Evolutionary conservation across 2,888 invertebrate species (phyloP), one percentile per base, ranked within the genome.

Genomic region (Icerya purchasi): DNA sequence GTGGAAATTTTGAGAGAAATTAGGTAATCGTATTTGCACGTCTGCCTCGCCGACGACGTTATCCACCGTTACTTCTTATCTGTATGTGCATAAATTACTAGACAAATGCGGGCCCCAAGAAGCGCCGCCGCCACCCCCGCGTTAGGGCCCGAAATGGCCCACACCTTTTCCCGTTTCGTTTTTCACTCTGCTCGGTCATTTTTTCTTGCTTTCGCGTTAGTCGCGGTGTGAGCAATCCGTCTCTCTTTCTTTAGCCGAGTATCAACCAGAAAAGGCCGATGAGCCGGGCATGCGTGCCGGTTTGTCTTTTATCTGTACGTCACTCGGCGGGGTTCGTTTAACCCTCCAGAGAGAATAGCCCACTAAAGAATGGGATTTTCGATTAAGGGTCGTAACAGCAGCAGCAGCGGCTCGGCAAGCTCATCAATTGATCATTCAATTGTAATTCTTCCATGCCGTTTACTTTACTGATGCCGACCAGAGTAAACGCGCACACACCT

Each of bases 341-440:
- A 58, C 58, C 58, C 58, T 53, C 58, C 53, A 58, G 58, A 58
- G 58, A 53, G n/a, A n/a, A n/a, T n/a, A n/a, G n/a, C 25, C 53
- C 53, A 53, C 53, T 53, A 53, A 22, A 22, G 53, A 22, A 53
- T 53, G 53, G n/a, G n/a, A n/a, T 53, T 53, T 53, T 22, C 53
- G 53, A 50, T 58, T 24, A 57, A 58, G 58, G 58, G 58, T 51
- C 53, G n/a, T n/a, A n/a, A n/a, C n/a, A n/a, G n/a, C n/a, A n/a
- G n/a, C n/a, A n/a, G n/a, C n/a, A n/a, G n/a, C n/a, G n/a, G n/a
- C n/a, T n/a, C n/a, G n/a, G n/a, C n/a, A 53, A 21, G 58, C 58
- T 58, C 58, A 58, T 58, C 58, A 58, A 58, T 58, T 58, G 58
- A 58, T 58, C 58, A 58, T 58, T 58, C 53, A 58, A 58, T 58